These are phyloP conservation scores for Chalcis sispes DNA, from an alignment of 2,888 invertebrate genomes.

Conservation along the genomic window DNA sequence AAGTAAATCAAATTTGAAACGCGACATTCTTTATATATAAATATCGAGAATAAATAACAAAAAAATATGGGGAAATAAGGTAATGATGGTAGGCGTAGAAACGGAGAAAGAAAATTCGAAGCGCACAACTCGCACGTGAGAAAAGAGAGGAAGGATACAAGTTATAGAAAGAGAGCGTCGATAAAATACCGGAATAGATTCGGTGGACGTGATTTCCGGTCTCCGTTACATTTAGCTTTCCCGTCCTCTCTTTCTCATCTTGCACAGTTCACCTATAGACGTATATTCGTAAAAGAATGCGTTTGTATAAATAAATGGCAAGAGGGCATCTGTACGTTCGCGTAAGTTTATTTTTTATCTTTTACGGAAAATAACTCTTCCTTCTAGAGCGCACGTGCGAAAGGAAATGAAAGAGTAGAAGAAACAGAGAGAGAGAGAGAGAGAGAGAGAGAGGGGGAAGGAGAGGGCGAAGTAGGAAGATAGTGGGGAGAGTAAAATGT, in stretches of 20 bases:
- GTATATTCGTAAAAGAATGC: background rate
- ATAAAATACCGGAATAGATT: constrained; percentile 47
- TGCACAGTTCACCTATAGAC: too few species aligned
- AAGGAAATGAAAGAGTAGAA: background rate
- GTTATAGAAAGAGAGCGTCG: constrained; percentile 7
- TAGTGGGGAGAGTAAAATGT: background rate
- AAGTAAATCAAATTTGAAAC: constrained; percentile 17
- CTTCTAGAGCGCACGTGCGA: background rate
- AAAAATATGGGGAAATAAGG: constrained; percentile 8
- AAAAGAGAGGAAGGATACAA: too few species aligned
- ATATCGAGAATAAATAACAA: background rate
- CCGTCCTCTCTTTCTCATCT: background rate
- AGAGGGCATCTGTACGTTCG: background rate
- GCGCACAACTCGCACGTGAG: too few species aligned
- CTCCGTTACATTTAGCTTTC: constrained; percentile 10
- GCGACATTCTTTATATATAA: background rate
- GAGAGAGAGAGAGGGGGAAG: background rate
- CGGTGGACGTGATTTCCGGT: constrained; percentile 44
- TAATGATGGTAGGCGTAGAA: background rate
- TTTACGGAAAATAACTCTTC: background rate
- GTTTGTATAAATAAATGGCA: constrained; percentile 3
- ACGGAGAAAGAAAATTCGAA: background rate
- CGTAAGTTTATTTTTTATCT: background rate
- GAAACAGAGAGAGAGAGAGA: constrained; percentile 5
- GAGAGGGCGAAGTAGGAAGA: background rate